phyloP scores from a whole-genome alignment of 2,797 vertebrate species.

The Chaenodraco wilsoni region DNA sequence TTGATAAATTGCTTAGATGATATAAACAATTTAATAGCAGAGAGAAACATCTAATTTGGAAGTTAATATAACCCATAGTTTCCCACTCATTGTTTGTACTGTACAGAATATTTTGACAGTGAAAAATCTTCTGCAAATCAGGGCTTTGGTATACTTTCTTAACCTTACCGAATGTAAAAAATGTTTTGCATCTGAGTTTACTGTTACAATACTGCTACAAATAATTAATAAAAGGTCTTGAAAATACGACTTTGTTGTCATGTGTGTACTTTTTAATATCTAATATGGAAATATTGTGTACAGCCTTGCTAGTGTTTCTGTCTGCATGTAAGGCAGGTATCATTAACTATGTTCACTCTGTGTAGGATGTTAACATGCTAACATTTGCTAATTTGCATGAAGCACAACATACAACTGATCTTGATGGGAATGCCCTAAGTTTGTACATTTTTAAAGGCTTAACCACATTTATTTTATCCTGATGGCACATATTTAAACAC shows the following conservation, averaged over 20 bases:
- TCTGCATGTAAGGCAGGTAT: background rate
- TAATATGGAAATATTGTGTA: background rate
- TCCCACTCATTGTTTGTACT: background rate
- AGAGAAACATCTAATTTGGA: background rate
- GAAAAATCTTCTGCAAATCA: background rate
- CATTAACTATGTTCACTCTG: background rate
- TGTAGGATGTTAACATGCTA: background rate
- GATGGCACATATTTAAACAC: background rate
- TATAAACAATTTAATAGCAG: background rate
- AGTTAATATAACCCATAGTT: background rate
- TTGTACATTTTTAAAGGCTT: background rate
- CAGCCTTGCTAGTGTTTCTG: background rate
- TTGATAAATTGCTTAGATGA: no score
- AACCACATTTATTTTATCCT: no score
- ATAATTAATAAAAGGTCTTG: conserved; percentile 30
- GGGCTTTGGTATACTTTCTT: conserved; percentile 6
- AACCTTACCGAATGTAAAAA: background rate
- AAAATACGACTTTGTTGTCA: background rate
- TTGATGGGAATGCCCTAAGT: background rate
- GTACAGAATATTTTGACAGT: background rate
- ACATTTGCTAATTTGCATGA: background rate
- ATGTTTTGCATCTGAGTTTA: conserved; percentile 22
- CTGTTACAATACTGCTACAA: background rate
- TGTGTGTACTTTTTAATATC: background rate
- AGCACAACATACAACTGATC: background rate